phyloP scores from a whole-genome alignment of 2,888 invertebrate species.

The Himalopsyche anomala region DNA sequence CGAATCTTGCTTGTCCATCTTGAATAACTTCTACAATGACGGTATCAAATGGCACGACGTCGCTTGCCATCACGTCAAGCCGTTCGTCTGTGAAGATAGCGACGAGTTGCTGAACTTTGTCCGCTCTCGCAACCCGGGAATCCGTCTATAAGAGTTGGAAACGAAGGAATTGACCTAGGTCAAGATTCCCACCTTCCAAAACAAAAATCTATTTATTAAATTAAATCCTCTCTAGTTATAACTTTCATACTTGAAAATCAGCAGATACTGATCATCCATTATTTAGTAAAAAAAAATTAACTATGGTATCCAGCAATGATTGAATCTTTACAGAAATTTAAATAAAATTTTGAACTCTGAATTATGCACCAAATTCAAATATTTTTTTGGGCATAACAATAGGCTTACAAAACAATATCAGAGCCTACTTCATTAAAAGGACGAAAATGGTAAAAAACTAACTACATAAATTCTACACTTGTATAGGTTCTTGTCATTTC shows the following conservation, averaged over 20 bases:
- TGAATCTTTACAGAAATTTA: background rate
- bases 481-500: too few species aligned
- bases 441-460: too few species aligned
- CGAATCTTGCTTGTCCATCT: constrained; percentile 91
- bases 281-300: background rate
- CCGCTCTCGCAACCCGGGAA: constrained; percentile 90
- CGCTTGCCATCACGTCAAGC: constrained; percentile 90
- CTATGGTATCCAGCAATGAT: background rate
- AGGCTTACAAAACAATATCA: too few species aligned
- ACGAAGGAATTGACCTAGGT: constrained; percentile 50
- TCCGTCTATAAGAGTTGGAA: constrained; percentile 80
- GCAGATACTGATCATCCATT: background rate
- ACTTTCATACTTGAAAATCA: background rate
- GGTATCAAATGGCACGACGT: constrained; percentile 93
- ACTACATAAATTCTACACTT: too few species aligned
- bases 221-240: constrained; percentile 8
- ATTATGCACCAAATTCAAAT: too few species aligned
- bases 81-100: constrained; percentile 94
- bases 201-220: constrained; percentile 49
- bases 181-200: constrained; percentile 53
- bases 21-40: constrained; percentile 95
- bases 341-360: background rate
- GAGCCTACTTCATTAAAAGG: too few species aligned
- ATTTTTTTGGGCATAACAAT: too few species aligned
- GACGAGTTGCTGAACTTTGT: constrained; percentile 93